phyloP scores from a whole-genome alignment of 1,140 invertebrate genomes.

The Papilio glaucus region DNA sequence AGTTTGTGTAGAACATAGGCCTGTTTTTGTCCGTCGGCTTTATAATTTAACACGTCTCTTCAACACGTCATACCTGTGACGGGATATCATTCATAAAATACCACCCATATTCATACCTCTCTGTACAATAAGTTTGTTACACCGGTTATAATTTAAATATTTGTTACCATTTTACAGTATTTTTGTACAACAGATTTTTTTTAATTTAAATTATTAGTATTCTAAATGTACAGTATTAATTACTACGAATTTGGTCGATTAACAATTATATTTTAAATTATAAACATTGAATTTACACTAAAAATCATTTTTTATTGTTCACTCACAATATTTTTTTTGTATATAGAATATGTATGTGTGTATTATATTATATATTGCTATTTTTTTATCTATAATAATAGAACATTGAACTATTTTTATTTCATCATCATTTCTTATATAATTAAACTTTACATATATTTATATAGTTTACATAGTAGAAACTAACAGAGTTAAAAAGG shows the following conservation, averaged over 20 bases:
- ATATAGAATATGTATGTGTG: neutral
- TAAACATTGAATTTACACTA: neutral
- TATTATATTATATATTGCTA: neutral
- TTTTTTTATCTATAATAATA: neutral
- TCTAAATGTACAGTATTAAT: constrained; percentile 36
- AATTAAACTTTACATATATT: neutral
- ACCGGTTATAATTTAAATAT: constrained; percentile 31
- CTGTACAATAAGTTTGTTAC: constrained; percentile 27
- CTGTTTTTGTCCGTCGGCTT: constrained; percentile 51
- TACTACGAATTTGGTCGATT: constrained; percentile 10
- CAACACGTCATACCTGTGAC: constrained; percentile 15
- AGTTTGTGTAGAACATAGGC: constrained; percentile 50
- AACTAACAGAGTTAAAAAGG: constrained; percentile 16
- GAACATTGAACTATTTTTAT: neutral
- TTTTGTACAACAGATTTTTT: constrained; percentile 34
- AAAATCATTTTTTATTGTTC: neutral
- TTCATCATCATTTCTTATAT: neutral
- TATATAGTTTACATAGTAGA: constrained; percentile 11
- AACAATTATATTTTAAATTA: constrained; percentile 4
- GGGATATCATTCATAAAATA: constrained; percentile 31
- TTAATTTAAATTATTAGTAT: constrained; percentile 35
- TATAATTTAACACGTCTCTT: constrained; percentile 46
- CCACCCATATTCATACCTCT: constrained; percentile 1
- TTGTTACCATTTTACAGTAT: constrained; percentile 38
- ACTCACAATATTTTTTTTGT: neutral